Base-by-base conservation (phyloP, 2,888 invertebrate genomes). In the Hipparchia sbordonii region DNA sequence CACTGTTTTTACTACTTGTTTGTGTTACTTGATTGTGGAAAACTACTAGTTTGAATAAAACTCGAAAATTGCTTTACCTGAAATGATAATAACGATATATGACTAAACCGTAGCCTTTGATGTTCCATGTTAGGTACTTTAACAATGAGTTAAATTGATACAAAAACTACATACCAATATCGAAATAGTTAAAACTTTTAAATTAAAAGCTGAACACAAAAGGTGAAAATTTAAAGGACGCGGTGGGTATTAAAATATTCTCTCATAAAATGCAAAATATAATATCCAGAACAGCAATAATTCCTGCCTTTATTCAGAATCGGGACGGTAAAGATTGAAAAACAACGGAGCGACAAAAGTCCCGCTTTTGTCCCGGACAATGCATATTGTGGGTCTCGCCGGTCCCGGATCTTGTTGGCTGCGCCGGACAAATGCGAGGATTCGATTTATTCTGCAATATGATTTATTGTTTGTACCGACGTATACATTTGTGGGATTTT, bases 281-380 rank as follows among this genome's bases (percentile, higher is more conserved):
- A 75, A 74, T 71, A 76, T 72, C 68, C 72, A 56, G 72, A 66
- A 72, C 69, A 65, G 76, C 71, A 71, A 72, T 76, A 74, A 76
- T 74, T 74, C 70, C 59, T 73, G 73, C 75, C 79, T 79, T 65
- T 65, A 65, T 65, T 65, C 65, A 65, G 65, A 51, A 52, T 65
- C 82, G 78, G 80, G 74, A 70, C 73, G 74, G 73, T 74, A 76
- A 77, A 82, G 79, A 82, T 80, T 81, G 83, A 82, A 85, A 87
- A 87, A 85, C 82, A 83, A 85, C 86, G 84, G 83, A 84, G 81
- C 74, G 80, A 80, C 81, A 84, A 84, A 82, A 85, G 82, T 78
- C 81, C 83, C 78, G 72, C 67, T 60, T 23, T 71, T 59, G 85
- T 86, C 84, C 83, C 84, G 86, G 84, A 87, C 87, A 86, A 86